Conservation (phyloP, 2,888 invertebrate genomes). For the Parochlus steinenii region DNA sequence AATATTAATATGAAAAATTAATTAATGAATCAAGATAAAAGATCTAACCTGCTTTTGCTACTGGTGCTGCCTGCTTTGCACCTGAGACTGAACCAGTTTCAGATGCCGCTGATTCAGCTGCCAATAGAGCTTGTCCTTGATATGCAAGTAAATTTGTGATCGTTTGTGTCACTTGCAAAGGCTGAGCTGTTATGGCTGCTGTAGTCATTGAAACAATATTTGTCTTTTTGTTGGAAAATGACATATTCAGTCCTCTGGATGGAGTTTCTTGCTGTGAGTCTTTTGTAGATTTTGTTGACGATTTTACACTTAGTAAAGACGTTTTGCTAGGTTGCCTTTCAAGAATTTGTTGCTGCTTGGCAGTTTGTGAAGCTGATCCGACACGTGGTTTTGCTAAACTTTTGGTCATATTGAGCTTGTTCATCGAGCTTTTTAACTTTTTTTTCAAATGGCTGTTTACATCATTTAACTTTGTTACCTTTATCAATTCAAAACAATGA, state of each 20-base stretch:
- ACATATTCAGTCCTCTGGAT: conserved; percentile 21
- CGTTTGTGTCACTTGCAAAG: conserved; percentile 36
- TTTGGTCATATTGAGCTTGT: conserved; percentile 3
- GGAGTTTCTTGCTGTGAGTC: conserved; percentile 5
- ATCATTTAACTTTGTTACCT: too few relatives aligned
- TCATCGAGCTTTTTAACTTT: too few relatives aligned
- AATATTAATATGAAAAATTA: too few relatives aligned
- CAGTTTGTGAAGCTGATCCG: conserved; percentile 7
- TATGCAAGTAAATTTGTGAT: conserved; percentile 34
- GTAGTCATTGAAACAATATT: conserved; percentile 40
- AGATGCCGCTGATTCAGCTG: conserved; percentile 16
- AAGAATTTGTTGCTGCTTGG: too few relatives aligned
- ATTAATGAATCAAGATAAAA: too few relatives aligned
- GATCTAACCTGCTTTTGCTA: conserved; percentile 11
- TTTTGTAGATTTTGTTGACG: neutral
- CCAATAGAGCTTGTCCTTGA: conserved; percentile 28
- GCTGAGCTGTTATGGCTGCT: conserved; percentile 39
- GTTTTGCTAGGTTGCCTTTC: too few relatives aligned
- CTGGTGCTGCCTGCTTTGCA: conserved; percentile 17
- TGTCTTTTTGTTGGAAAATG: conserved; percentile 34
- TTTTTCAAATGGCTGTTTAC: too few relatives aligned
- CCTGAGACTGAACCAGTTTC: conserved; percentile 16
- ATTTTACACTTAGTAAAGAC: conserved; percentile 4
- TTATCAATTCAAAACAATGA: too few relatives aligned
- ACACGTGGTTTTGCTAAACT: conserved; percentile 3